Evolutionary conservation across 2,888 invertebrate species (phyloP).

Genomic region (Drosophila cyrtoloma): DNA sequence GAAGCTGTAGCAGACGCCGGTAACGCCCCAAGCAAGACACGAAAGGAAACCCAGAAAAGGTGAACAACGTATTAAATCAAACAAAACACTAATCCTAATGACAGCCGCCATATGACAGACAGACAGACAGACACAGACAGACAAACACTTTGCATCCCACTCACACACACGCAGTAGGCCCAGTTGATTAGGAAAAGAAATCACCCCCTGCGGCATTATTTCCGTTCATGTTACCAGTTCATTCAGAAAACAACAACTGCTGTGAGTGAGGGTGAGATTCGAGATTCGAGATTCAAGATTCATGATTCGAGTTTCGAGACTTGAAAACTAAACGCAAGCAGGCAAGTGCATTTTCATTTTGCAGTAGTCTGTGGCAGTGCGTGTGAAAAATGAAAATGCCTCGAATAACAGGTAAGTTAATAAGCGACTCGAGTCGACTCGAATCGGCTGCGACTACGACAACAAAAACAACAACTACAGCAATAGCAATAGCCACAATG

Average conservation of each 20-base stretch:
- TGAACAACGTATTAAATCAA: constrained; percentile 46
- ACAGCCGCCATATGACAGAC: constrained; percentile 26
- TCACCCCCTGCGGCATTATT: constrained; percentile 75
- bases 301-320: constrained; percentile 26
- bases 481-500: background rate
- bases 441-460: background rate
- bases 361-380: constrained; percentile 64
- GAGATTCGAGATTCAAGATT: constrained; percentile 6
- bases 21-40: constrained; percentile 42
- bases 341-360: constrained; percentile 74
- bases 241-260: constrained; percentile 41
- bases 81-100: constrained; percentile 55
- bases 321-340: constrained; percentile 58
- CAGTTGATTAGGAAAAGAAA: constrained; percentile 54
- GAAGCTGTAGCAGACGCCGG: constrained; percentile 36
- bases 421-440: constrained; percentile 51
- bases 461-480: constrained; percentile 3
- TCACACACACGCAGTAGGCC: constrained; percentile 34
- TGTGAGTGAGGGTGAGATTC: constrained; percentile 34
- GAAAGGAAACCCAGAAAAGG: constrained; percentile 2
- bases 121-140: background rate
- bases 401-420: constrained; percentile 76
- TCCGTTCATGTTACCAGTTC: constrained; percentile 64
- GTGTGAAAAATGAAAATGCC: constrained; percentile 75
- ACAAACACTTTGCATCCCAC: constrained; percentile 1